Evolutionary conservation across 2,797 vertebrate genomes (phyloP).

Genomic region (Emydoidea blandingii): DNA sequence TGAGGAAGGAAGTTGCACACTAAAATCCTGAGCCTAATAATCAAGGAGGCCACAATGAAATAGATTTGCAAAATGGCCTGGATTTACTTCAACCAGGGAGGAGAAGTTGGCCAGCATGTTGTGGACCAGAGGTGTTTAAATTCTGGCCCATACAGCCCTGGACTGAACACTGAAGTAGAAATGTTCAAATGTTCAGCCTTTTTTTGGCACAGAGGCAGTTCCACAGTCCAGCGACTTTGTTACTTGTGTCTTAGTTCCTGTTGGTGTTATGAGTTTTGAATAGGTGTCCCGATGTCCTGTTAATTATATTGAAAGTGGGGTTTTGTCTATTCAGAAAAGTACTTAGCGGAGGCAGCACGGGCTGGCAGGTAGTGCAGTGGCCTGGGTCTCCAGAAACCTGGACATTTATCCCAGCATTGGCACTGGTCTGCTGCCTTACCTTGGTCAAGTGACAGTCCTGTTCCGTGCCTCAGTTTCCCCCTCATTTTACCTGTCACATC

Average conservation of each 20-base stretch:
- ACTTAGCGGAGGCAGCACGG: background rate
- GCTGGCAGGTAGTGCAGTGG: background rate
- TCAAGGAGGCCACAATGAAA: background rate
- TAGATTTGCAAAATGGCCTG: background rate
- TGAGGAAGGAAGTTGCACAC: background rate
- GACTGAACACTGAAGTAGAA: background rate
- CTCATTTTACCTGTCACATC: background rate
- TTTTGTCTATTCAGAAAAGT: background rate
- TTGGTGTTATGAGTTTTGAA: background rate
- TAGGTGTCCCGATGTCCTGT: background rate
- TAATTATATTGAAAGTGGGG: background rate
- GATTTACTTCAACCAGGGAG: background rate
- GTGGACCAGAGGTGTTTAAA: background rate
- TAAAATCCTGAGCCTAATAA: background rate
- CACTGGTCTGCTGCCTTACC: background rate
- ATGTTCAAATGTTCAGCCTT: background rate
- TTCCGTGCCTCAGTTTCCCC: background rate
- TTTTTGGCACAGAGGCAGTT: background rate
- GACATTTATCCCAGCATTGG: background rate
- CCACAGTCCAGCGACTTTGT: background rate
- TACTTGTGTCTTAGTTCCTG: background rate
- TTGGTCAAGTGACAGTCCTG: too few relatives aligned
- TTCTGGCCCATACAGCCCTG: background rate
- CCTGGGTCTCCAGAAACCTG: background rate
- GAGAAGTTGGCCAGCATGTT: background rate